Evolutionary conservation across 1,140 invertebrate species (phyloP).

Genomic region (Pomacea maculata): DNA sequence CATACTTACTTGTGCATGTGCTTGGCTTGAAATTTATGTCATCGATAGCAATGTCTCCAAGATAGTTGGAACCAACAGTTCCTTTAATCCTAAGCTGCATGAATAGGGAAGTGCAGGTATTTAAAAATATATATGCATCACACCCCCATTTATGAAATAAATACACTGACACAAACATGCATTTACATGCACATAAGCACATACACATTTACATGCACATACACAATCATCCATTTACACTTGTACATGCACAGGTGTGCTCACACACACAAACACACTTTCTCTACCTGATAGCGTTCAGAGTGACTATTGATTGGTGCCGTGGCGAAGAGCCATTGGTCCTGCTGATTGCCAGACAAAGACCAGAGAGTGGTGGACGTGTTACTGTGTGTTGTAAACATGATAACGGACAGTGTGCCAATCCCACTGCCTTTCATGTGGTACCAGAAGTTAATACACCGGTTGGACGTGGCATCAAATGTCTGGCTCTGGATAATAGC

Average conservation of each 20-base stretch:
- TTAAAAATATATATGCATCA: neutral
- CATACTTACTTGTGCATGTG: neutral
- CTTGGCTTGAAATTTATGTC: conserved; percentile 31
- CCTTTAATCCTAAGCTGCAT: conserved; percentile 4
- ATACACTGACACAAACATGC: too few relatives aligned
- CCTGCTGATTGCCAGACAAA: conserved; percentile 45
- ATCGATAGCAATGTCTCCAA: conserved; percentile 64
- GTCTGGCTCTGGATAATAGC: conserved; percentile 53
- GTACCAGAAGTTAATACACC: conserved; percentile 73
- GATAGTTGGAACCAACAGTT: conserved; percentile 36
- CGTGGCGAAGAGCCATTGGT: conserved; percentile 48
- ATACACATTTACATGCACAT: neutral
- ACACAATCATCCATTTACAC: too few relatives aligned
- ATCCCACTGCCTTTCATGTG: conserved; percentile 76
- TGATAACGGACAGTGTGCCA: conserved; percentile 35
- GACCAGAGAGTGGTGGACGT: conserved; percentile 34
- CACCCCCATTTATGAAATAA: too few relatives aligned
- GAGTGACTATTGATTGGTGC: conserved; percentile 27
- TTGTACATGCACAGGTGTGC: neutral
- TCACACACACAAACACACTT: neutral
- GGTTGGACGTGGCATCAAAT: conserved; percentile 39
- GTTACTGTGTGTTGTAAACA: conserved; percentile 30
- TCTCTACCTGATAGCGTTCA: conserved; percentile 16
- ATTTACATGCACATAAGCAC: neutral
- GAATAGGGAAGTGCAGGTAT: neutral